Percentiles rank a stretch among this genome's conserved stretches.
Conservation (phyloP, 2,113 vertebrate genomes). For the Amazona vittata region DNA sequence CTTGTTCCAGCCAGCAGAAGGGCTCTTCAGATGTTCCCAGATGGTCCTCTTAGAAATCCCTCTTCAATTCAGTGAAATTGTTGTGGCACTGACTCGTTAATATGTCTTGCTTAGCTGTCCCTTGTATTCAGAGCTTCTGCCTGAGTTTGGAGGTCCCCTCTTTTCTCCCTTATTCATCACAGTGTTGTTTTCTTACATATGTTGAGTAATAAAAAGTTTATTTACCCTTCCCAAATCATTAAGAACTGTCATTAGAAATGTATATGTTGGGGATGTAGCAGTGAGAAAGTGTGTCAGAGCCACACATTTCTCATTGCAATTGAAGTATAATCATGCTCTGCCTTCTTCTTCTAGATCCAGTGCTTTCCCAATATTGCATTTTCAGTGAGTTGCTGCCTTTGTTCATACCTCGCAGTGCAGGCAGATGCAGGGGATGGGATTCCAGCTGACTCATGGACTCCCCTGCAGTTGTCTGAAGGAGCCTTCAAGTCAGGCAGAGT, state of each 20-base stretch:
- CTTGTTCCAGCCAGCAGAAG: conserved; percentile 30
- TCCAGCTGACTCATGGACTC: neutral
- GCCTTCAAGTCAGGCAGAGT: neutral
- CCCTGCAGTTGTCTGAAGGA: neutral
- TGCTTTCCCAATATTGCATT: neutral
- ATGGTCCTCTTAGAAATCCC: neutral
- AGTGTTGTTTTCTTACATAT: neutral
- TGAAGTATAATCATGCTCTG: neutral
- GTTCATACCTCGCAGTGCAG: neutral
- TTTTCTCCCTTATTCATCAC: neutral
- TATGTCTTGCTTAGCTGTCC: neutral
- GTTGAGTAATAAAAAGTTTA: neutral
- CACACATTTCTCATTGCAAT: neutral
- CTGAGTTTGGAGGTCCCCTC: neutral
- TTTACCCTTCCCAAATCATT: neutral
- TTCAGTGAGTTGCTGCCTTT: neutral
- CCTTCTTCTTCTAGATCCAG: neutral
- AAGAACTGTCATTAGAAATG: neutral
- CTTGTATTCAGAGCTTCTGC: neutral
- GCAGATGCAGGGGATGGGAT: neutral
- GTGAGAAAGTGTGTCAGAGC: neutral
- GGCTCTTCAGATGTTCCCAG: conserved; percentile 31
- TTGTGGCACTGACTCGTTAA: neutral
- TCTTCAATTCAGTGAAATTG: conserved; percentile 49
- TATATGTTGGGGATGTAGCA: neutral